Percentiles rank a stretch among this genome's conserved stretches.
These are phyloP conservation scores for Nomada flava DNA, from an alignment of 2,888 invertebrate species.

Conservation along the genomic window DNA sequence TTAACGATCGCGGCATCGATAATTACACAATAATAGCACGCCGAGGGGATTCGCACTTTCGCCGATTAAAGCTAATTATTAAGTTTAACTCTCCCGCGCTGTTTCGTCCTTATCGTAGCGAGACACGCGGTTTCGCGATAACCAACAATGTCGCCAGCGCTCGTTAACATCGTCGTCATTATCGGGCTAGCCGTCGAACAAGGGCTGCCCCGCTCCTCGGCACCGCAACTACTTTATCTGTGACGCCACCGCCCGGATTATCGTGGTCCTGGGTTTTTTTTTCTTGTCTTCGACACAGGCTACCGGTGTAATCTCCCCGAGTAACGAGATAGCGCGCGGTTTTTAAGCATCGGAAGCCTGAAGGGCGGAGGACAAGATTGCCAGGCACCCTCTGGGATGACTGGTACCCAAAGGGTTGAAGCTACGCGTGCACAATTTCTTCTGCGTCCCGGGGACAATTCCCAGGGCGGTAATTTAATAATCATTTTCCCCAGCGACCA, in stretches of 20 bases:
- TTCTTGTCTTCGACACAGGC: neutral
- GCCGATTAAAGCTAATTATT: slow-evolving; percentile 56
- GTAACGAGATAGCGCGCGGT: slow-evolving; percentile 1
- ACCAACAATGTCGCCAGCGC: slow-evolving; percentile 64
- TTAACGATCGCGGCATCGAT: slow-evolving; percentile 31
- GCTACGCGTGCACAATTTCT: neutral
- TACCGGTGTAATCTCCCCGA: slow-evolving; percentile 31
- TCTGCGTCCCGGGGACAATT: neutral
- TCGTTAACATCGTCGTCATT: slow-evolving; percentile 57
- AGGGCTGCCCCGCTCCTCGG: slow-evolving; percentile 18
- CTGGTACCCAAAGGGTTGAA: neutral
- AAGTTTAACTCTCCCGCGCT: slow-evolving; percentile 27
- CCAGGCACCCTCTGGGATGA: neutral
- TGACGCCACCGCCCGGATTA: slow-evolving; percentile 45
- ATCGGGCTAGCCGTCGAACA: slow-evolving; percentile 43
- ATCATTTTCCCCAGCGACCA: neutral
- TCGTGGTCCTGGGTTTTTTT: slow-evolving; percentile 15
- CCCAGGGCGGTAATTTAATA: neutral
- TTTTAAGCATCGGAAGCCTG: neutral
- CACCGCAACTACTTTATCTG: slow-evolving; percentile 1
- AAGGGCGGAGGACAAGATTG: neutral
- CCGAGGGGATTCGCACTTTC: slow-evolving; percentile 20
- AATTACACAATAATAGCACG: slow-evolving; percentile 42
- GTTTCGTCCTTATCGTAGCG: slow-evolving; percentile 52
- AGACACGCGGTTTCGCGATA: slow-evolving; percentile 70